A percentile compares a stretch with the other conserved stretches of the same genome.
phyloP scores from a whole-genome alignment of 2,888 invertebrate genomes.

The Lasioglossum malachurum region DNA sequence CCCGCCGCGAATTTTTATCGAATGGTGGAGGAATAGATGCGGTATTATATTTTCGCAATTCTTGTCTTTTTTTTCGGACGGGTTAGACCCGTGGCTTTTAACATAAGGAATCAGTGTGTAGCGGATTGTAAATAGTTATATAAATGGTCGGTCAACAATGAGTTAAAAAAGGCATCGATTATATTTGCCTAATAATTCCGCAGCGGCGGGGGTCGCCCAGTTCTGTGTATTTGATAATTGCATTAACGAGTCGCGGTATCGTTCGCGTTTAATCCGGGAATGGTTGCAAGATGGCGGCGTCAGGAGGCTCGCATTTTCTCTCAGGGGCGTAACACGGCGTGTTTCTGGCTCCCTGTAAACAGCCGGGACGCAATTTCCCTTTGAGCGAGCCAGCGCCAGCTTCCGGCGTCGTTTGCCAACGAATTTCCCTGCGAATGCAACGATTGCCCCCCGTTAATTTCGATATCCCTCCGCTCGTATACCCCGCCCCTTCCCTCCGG shows the following conservation, averaged over 20 bases:
- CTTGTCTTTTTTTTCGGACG: no score
- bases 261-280: slow-evolving; percentile 44
- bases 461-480: slow-evolving; percentile 26
- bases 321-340: slow-evolving; percentile 1
- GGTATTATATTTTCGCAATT: no score
- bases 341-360: slow-evolving; percentile 34
- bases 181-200: not conserved
- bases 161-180: not conserved
- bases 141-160: no score
- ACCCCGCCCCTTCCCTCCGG: not conserved
- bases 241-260: not conserved
- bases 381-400: slow-evolving; percentile 12
- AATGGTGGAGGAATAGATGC: not conserved
- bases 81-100: no score
- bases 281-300: slow-evolving; percentile 25
- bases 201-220: not conserved
- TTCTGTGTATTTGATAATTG: not conserved
- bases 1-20: not conserved
- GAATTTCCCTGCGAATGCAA: slow-evolving; percentile 37
- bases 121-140: no score
- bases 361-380: slow-evolving; percentile 38
- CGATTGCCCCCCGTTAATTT: slow-evolving; percentile 41
- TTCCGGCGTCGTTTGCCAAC: slow-evolving; percentile 4
- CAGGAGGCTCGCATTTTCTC: not conserved
- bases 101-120: no score